Conservation (phyloP, 1,140 invertebrate genomes). For the Cydia splendana region DNA sequence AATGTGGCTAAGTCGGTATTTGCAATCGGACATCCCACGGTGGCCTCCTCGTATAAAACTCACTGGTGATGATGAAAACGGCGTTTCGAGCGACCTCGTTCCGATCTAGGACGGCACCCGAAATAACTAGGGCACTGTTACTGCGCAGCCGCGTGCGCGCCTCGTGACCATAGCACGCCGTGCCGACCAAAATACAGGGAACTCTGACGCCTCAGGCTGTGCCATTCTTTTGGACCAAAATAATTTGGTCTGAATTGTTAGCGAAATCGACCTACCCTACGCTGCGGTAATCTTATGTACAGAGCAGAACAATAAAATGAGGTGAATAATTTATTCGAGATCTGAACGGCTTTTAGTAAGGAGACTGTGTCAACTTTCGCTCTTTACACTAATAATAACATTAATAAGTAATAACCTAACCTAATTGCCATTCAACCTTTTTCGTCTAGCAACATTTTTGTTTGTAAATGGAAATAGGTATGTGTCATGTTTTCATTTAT, state of each 20-base stretch:
- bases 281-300: conserved; percentile 46
- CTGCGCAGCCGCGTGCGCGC: conserved; percentile 70
- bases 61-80: conserved; percentile 68
- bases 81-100: conserved; percentile 69
- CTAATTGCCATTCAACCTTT: too few species aligned
- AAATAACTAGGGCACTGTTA: conserved; percentile 77
- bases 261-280: conserved; percentile 60
- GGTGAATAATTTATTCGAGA: background rate
- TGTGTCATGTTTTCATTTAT: too few species aligned
- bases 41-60: conserved; percentile 72
- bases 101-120: conserved; percentile 71
- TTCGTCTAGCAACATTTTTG: too few species aligned
- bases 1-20: conserved; percentile 56
- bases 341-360: background rate
- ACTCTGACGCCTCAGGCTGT: conserved; percentile 34
- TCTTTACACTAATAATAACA: too few species aligned
- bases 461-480: too few species aligned
- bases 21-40: conserved; percentile 60
- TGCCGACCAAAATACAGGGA: conserved; percentile 40
- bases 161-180: conserved; percentile 52
- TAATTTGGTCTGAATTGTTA: conserved; percentile 43
- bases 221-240: conserved; percentile 36
- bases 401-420: too few species aligned
- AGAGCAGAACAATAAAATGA: too few species aligned
- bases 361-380: too few species aligned